phyloP scores from a whole-genome alignment of 2,888 invertebrate genomes.

The Tenthredo amoena region DNA sequence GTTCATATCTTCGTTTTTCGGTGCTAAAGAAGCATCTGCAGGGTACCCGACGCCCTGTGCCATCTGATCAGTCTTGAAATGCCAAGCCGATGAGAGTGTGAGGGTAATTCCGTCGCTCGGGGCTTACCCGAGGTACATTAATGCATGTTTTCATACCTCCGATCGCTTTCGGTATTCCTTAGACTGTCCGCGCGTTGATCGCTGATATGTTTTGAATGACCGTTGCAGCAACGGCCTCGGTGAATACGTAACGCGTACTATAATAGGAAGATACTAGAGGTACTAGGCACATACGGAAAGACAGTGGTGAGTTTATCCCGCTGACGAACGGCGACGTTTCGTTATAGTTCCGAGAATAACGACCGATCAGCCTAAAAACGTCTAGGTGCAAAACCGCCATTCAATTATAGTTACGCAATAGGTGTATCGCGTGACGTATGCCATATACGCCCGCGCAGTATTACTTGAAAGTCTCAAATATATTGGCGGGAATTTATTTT shows the following conservation, averaged over 20 bases:
- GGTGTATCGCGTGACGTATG: background rate
- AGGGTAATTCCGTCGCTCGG: background rate
- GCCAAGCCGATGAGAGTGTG: background rate
- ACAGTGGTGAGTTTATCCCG: background rate
- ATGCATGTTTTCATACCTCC: background rate
- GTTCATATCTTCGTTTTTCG: background rate
- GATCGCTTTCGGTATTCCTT: background rate
- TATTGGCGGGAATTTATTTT: constrained; percentile 4
- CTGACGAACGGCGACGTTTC: constrained; percentile 1
- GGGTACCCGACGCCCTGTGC: background rate
- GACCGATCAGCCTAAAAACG: constrained; percentile 18
- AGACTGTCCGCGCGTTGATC: background rate
- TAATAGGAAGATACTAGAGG: background rate
- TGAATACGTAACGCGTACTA: background rate
- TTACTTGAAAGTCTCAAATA: background rate
- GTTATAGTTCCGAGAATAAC: constrained; percentile 18
- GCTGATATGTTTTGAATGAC: background rate
- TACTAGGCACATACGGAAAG: background rate
- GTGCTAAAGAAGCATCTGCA: background rate
- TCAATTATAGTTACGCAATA: constrained; percentile 7
- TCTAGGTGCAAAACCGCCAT: constrained; percentile 11
- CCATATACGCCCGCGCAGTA: background rate
- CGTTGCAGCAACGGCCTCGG: too few species aligned
- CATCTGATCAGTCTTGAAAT: background rate
- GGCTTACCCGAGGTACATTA: background rate